A percentile compares a stretch with the other conserved stretches of the same genome.
These are phyloP conservation scores for Campopleginae sp. DNA, from an alignment of 2,888 invertebrate species.

Conservation along the genomic window DNA sequence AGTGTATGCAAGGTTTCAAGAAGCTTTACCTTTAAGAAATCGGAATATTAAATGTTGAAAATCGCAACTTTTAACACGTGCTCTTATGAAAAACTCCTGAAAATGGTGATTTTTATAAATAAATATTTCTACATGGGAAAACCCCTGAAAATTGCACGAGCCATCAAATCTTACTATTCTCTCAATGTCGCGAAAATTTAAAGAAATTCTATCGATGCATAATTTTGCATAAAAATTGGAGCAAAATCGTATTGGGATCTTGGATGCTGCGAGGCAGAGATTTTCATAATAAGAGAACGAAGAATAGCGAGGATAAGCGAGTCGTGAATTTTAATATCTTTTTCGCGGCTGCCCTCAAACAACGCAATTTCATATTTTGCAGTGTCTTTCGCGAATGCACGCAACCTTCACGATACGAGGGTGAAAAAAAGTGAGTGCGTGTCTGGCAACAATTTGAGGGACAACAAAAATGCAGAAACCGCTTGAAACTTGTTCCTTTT, in stretches of 20 bases:
- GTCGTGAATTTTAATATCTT: conserved; percentile 62
- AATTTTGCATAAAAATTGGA: not conserved
- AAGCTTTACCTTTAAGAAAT: too few relatives aligned
- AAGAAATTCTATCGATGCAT: too few relatives aligned
- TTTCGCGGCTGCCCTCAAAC: conserved; percentile 10
- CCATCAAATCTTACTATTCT: too few relatives aligned
- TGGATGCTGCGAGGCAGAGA: too few relatives aligned
- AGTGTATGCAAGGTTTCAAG: too few relatives aligned
- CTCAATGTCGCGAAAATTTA: too few relatives aligned
- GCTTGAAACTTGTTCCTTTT: not conserved
- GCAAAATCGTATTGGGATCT: not conserved
- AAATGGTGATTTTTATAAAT: too few relatives aligned
- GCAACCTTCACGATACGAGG: conserved; percentile 8
- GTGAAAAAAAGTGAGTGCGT: conserved; percentile 20
- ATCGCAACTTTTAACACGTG: too few relatives aligned
- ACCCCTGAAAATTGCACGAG: too few relatives aligned
- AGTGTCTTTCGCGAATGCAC: conserved; percentile 52
- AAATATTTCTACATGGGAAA: too few relatives aligned
- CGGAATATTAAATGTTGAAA: too few relatives aligned
- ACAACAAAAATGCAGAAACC: conserved; percentile 6
- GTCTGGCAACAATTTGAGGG: conserved; percentile 43
- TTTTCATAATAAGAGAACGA: not conserved
- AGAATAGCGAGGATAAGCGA: conserved; percentile 1
- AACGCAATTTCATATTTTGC: conserved; percentile 36
- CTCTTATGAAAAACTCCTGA: too few relatives aligned